A percentile compares a stretch with the other conserved stretches of the same genome.
Conservation (phyloP, 2,797 vertebrate genomes). For the Lithobates pipiens region DNA sequence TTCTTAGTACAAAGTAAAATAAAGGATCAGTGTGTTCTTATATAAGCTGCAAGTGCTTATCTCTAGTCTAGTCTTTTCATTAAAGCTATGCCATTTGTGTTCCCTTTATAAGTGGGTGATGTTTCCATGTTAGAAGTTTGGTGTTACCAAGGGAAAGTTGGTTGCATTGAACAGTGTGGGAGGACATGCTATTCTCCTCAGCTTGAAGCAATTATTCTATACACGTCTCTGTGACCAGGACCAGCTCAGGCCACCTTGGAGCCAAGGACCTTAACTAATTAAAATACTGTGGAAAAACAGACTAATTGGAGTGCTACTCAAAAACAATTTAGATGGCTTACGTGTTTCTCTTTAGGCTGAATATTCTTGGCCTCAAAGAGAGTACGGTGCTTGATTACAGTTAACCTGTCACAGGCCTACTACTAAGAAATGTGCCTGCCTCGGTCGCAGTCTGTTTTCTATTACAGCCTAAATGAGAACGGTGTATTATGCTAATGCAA, state of each 20-base stretch:
- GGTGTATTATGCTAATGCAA: constrained; percentile 24
- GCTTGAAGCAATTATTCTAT: constrained; percentile 44
- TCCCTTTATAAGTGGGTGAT: not conserved
- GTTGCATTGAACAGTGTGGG: not conserved
- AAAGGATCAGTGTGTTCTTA: not conserved
- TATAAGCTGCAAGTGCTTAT: not conserved
- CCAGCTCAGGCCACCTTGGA: constrained; percentile 51
- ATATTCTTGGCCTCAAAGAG: constrained; percentile 36
- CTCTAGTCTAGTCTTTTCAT: not conserved
- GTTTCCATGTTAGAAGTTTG: constrained; percentile 6
- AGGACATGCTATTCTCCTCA: constrained; percentile 14
- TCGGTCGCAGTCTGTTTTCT: constrained; percentile 32
- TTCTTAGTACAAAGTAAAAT: not conserved
- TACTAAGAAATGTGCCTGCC: constrained; percentile 35
- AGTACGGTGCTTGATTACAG: constrained; percentile 39
- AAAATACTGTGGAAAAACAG: constrained; percentile 55
- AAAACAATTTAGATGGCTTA: constrained; percentile 57
- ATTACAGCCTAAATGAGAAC: constrained; percentile 30
- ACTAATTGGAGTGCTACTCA: constrained; percentile 51
- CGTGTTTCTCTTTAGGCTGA: constrained; percentile 54
- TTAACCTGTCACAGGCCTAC: constrained; percentile 41
- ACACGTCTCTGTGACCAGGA: constrained; percentile 41
- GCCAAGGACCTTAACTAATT: constrained; percentile 51
- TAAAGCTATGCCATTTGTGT: not conserved
- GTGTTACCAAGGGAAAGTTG: not conserved